Conservation (phyloP, 2,113 vertebrate genomes). For the Macaca nemestrina region DNA sequence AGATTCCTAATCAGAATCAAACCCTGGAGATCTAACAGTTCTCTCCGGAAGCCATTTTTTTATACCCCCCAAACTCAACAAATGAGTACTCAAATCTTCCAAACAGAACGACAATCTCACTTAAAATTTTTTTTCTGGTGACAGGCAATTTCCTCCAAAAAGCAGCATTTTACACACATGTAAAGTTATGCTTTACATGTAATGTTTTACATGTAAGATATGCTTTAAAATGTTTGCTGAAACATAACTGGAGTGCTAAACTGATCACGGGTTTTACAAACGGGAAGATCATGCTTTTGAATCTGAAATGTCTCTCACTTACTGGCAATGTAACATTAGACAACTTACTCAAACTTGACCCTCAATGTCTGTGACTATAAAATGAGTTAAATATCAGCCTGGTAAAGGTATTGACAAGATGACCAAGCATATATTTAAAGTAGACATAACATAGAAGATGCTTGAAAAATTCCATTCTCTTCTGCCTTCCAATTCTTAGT, state of each 20-base stretch:
- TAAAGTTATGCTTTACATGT: background rate
- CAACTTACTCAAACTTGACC: background rate
- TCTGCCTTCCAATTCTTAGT: background rate
- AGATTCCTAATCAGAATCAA: background rate
- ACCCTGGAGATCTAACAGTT: background rate
- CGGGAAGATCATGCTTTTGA: background rate
- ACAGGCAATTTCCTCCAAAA: background rate
- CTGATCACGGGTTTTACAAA: background rate
- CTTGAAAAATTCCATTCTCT: background rate
- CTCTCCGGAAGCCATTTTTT: background rate
- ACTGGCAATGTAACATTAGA: background rate
- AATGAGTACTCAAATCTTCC: background rate
- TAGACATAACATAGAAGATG: background rate
- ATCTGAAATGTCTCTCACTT: background rate
- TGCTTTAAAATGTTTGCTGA: background rate
- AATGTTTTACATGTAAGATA: background rate
- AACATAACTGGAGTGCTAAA: background rate
- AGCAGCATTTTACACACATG: background rate
- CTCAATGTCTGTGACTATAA: background rate
- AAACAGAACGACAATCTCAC: background rate
- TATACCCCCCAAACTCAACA: background rate
- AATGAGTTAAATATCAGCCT: background rate
- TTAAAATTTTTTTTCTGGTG: background rate
- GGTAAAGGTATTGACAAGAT: background rate
- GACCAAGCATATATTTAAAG: background rate